Evolutionary conservation across 2,797 vertebrate species (phyloP).

Genomic region (Triplophysa yarkandensis): DNA sequence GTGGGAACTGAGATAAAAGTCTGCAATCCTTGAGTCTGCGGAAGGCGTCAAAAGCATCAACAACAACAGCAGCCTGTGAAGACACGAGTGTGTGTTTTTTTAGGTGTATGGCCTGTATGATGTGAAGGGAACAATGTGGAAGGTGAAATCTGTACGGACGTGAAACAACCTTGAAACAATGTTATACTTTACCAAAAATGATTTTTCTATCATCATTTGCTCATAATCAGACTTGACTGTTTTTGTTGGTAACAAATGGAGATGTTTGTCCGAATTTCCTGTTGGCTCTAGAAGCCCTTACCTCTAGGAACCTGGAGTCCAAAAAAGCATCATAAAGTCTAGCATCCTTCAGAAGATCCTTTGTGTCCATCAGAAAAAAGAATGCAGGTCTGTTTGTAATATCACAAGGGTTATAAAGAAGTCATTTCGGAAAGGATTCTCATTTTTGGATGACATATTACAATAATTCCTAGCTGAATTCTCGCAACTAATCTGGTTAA

Average conservation of each 20-base stretch:
- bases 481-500: constrained; percentile 4
- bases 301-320: neutral
- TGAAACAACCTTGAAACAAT: neutral
- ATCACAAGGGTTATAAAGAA: neutral
- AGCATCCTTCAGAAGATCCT: neutral
- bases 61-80: constrained; percentile 15
- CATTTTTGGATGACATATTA: constrained; percentile 6
- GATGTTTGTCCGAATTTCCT: neutral
- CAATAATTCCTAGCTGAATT: neutral
- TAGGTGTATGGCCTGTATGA: constrained; percentile 7
- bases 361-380: neutral
- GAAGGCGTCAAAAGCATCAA: constrained; percentile 32
- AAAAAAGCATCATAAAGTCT: no score
- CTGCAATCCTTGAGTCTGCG: constrained; percentile 1
- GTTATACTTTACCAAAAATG: neutral
- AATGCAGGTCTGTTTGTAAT: neutral
- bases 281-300: neutral
- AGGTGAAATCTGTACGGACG: neutral
- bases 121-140: constrained; percentile 1
- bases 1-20: constrained; percentile 18
- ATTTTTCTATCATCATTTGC: neutral
- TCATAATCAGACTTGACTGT: neutral
- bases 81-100: constrained; percentile 7
- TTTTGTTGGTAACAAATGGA: neutral
- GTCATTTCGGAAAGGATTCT: neutral